phyloP scores from a whole-genome alignment of 30 jellyfish, hydroid and myxozoan species.

The Sanderia malayensis region DNA sequence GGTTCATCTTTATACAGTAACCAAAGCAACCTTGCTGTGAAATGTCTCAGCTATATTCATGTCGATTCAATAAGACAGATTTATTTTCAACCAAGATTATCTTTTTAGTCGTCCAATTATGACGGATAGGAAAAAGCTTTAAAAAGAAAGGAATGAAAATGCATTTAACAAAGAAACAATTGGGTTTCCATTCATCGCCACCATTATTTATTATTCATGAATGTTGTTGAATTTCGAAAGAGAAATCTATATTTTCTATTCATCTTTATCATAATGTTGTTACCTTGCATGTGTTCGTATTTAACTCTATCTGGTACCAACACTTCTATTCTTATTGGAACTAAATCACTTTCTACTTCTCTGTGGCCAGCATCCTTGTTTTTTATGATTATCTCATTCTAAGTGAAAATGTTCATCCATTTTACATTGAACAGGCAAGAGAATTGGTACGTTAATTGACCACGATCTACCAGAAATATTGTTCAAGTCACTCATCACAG shows the following conservation, averaged over 20 bases:
- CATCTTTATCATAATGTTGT: not conserved
- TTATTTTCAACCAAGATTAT: not conserved
- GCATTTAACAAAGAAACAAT: not conserved
- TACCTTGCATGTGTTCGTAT: too few species aligned
- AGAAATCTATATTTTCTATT: not conserved
- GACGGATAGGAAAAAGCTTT: too few species aligned
- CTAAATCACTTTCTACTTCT: too few species aligned
- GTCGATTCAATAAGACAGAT: too few species aligned
- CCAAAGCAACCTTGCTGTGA: too few species aligned
- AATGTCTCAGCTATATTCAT: too few species aligned
- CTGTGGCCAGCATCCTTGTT: too few species aligned
- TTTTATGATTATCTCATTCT: too few species aligned
- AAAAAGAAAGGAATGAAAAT: not conserved
- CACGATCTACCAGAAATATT: conserved; percentile 51
- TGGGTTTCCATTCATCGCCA: not conserved
- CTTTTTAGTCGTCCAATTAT: not conserved
- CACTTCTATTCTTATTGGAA: too few species aligned
- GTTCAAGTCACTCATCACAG: conserved; percentile 20
- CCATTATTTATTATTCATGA: not conserved
- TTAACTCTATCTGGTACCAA: too few species aligned
- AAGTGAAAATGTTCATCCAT: too few species aligned
- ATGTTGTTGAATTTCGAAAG: not conserved
- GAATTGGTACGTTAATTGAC: conserved; percentile 63
- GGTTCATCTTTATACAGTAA: too few species aligned
- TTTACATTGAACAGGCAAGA: conserved; percentile 34